Percentiles rank a stretch among this genome's conserved stretches.
Conservation (phyloP, 2,113 vertebrate genomes). For the Anoplopoma fimbria region DNA sequence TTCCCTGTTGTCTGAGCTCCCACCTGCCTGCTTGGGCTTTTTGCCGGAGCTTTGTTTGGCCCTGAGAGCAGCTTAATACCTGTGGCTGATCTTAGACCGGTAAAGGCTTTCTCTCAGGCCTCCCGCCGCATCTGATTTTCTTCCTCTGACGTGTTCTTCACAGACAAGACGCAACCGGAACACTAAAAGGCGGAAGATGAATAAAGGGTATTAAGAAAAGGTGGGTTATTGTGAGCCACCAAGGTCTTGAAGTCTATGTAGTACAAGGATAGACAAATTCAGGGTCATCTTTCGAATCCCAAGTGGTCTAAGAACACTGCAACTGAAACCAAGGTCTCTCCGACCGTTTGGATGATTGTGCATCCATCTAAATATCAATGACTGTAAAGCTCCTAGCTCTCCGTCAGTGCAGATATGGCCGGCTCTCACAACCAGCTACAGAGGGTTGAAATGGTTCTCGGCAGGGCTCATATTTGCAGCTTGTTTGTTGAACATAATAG, state of each 20-base stretch:
- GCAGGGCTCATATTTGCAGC: conserved; percentile 24
- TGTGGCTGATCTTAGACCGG: conserved; percentile 65
- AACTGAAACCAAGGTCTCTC: conserved; percentile 12
- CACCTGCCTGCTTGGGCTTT: conserved; percentile 47
- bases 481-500: conserved; percentile 32
- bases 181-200: conserved; percentile 32
- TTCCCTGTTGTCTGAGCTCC: conserved; percentile 41
- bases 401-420: background rate
- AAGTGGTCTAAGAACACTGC: background rate
- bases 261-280: conserved; percentile 1
- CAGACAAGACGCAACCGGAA: conserved; percentile 15
- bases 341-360: conserved; percentile 11
- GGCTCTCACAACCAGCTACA: background rate
- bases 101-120: conserved; percentile 59
- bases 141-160: background rate
- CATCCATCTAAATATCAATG: background rate
- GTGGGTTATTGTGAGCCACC: conserved; percentile 14
- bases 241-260: background rate
- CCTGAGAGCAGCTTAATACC: conserved; percentile 71
- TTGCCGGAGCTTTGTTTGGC: conserved; percentile 46
- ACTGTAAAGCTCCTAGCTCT: background rate
- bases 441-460: background rate
- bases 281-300: conserved; percentile 8
- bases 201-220: conserved; percentile 8
- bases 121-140: conserved; percentile 70